Evolutionary conservation across 2,888 invertebrate genomes (phyloP), one percentile per base, ranked within the genome.

Genomic region (Ophioninae sp.): DNA sequence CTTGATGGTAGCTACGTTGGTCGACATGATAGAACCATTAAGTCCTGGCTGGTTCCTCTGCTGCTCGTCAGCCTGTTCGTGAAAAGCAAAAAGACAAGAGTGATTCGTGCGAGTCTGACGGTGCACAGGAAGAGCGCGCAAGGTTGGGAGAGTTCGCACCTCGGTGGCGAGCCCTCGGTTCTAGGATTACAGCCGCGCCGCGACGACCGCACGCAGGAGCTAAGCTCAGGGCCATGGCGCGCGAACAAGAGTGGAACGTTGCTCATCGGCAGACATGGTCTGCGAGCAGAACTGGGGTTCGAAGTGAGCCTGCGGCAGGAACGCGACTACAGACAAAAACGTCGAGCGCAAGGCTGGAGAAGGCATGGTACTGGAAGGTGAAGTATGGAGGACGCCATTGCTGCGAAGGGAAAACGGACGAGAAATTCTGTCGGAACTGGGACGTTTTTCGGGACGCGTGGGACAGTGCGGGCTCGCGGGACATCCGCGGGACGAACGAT

Each of bases 1-100:
- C 79, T 93, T 93, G 86, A 93, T 92, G 23, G 91, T 90, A 64
- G 92, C 89, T 83, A 92, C 90, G 85, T 92, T 92, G 82, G 88
- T 87, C 83, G 92, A 88, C 93, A 93, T 93, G 87, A 82, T 90
- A 81, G 84, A 84, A 87, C 74, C 88, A 88, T 87, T 84, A 89
- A 88, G 82, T 84, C 51, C 74, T 39, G 64, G 68, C 68, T n/a
- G 2, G 51, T 56, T n/a, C 22, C 72, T 39, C 56, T 20, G 68
- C 23, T 56, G 67, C 39, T 72, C 20, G 63, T 20, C 65, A 72
- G 37, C 63, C 86, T 86, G 69, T 8, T 22, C 58, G 79, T 72
- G 81, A 71, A 9, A 59, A 69, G n/a, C 10, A 59, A 59, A 67
- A 37, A 17, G 41, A 1, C 8, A 58, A 13, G 5, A 75, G 7